Evolutionary conservation across 2,113 vertebrate species (phyloP).

Genomic region (Connochaetes taurinus): DNA sequence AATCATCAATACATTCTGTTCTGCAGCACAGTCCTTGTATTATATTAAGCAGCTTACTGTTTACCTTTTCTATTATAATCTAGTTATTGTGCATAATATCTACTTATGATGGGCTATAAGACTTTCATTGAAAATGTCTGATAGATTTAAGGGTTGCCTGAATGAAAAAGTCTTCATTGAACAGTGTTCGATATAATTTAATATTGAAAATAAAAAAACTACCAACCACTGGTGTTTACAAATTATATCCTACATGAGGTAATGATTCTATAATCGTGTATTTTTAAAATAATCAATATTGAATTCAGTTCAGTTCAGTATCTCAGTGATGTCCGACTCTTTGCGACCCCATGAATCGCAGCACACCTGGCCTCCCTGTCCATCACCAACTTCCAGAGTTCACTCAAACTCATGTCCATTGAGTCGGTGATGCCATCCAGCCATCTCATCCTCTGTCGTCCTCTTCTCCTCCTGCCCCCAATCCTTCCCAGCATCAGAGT

Average conservation of each 20-base stretch:
- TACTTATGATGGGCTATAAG: not conserved
- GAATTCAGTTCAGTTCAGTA: not conserved
- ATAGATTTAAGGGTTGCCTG: not conserved
- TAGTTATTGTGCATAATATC: not conserved
- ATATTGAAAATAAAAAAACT: not conserved
- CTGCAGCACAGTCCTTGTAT: not conserved
- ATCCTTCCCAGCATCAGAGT: no score
- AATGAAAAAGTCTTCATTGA: not conserved
- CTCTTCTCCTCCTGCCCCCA: no score
- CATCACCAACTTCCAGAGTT: no score
- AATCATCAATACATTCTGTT: not conserved
- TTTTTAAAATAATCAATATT: not conserved
- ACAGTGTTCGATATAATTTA: not conserved
- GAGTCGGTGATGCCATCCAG: no score
- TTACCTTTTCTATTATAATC: not conserved
- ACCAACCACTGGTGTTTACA: not conserved
- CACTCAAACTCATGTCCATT: no score
- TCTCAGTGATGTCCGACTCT: no score
- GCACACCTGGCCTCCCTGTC: no score
- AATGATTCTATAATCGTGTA: not conserved
- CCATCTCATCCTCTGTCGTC: no score
- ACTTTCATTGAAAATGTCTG: not conserved
- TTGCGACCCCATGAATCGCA: accelerated
- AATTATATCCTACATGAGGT: not conserved
- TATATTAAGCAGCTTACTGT: not conserved